A percentile compares a stretch with the other conserved stretches of the same genome.
These are phyloP conservation scores for Sebastes aleutianus DNA, from an alignment of 2,797 vertebrate species.

Conservation along the genomic window DNA sequence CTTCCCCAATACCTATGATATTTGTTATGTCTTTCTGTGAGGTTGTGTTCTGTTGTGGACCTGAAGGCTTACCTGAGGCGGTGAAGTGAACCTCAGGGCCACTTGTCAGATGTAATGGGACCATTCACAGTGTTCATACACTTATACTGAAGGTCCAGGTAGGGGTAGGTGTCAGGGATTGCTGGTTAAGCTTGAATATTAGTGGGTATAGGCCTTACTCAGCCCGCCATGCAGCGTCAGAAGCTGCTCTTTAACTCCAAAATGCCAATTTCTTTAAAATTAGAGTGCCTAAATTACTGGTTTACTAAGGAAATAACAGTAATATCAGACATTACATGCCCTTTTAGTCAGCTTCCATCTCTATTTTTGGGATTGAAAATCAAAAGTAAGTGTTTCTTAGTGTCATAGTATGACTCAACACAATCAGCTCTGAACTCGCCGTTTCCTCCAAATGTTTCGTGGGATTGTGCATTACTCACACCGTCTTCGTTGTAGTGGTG, in stretches of 20 bases:
- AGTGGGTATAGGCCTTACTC: neutral
- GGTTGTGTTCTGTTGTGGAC: neutral
- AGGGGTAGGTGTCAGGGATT: neutral
- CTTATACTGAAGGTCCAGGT: neutral
- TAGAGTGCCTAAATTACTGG: neutral
- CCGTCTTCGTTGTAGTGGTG: slow-evolving; percentile 30
- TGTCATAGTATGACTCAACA: slow-evolving; percentile 49
- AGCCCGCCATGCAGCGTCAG: neutral
- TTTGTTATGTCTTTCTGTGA: neutral
- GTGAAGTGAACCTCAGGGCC: neutral
- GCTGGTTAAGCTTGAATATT: neutral
- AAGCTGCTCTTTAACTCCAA: neutral
- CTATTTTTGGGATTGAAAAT: slow-evolving; percentile 19
- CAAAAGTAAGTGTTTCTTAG: slow-evolving; percentile 23
- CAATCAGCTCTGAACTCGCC: slow-evolving; percentile 45
- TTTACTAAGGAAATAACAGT: neutral
- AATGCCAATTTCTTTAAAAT: neutral
- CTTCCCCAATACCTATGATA: neutral
- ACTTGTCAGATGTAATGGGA: neutral
- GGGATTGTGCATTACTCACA: slow-evolving; percentile 56
- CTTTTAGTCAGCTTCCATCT: slow-evolving; percentile 2
- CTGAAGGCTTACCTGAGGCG: neutral
- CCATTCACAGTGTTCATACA: slow-evolving; percentile 2
- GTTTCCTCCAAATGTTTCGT: slow-evolving; percentile 49
- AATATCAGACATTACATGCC: neutral